These are phyloP conservation scores for Drosophila baimaii DNA, from an alignment of 1,140 invertebrate genomes.

Conservation along the genomic window DNA sequence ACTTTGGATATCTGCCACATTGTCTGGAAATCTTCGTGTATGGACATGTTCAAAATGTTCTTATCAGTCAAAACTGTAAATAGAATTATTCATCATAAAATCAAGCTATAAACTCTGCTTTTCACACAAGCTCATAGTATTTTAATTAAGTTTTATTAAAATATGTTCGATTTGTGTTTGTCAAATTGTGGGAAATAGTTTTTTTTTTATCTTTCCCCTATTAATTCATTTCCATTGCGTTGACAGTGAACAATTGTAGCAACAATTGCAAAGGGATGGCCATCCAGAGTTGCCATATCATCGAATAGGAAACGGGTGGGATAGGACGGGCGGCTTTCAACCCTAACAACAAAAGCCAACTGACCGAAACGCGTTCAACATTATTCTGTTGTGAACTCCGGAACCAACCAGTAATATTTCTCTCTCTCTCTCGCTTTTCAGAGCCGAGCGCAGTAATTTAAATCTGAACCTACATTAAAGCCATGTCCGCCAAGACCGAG, in stretches of 20 bases:
- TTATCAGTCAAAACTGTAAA: neutral
- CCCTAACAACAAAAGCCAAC: conserved; percentile 18
- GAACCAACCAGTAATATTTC: conserved; percentile 4
- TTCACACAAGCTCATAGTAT: neutral
- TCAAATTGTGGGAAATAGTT: neutral
- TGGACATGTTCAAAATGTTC: neutral
- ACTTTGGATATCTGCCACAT: neutral
- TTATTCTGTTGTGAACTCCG: conserved; percentile 7
- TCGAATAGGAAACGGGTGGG: neutral
- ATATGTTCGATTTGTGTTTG: neutral
- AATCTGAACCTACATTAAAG: conserved; percentile 41
- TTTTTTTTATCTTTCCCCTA: neutral
- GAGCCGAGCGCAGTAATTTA: conserved; percentile 52
- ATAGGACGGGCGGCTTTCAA: conserved; percentile 1
- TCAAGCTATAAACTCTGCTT: neutral
- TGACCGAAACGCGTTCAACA: conserved; percentile 11
- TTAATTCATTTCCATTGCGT: neutral
- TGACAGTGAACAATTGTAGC: neutral
- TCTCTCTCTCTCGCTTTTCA: conserved; percentile 27
- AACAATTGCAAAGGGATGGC: conserved; percentile 13
- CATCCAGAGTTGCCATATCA: conserved; percentile 18
- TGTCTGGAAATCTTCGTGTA: neutral
- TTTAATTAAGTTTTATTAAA: neutral
- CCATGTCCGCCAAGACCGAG: conserved; percentile 74
- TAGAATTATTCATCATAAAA: neutral